Evolutionary conservation across 2,797 vertebrate species (phyloP).

Genomic region (Rousettus madagascariensis): DNA sequence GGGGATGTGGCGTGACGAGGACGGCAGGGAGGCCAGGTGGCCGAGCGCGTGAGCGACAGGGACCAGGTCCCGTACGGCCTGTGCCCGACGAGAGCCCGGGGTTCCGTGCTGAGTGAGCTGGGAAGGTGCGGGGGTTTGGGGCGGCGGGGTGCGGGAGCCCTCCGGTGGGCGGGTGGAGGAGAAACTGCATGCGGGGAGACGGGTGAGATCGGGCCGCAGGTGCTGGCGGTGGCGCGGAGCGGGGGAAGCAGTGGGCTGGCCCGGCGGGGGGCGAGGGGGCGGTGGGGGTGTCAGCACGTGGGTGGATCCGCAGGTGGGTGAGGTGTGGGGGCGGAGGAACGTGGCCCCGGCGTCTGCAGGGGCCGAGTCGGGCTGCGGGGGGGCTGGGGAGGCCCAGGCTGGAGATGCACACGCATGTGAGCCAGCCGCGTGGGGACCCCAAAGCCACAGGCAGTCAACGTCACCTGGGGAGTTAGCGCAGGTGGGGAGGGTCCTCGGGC

Average conservation of each 20-base stretch:
- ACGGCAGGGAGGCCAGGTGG: not conserved
- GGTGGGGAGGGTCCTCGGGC: not conserved
- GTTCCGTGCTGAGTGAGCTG: not conserved
- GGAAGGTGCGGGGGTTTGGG: not conserved
- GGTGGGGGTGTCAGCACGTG: not conserved
- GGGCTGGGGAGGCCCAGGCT: not conserved
- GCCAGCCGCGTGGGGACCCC: not conserved
- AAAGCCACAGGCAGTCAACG: not conserved
- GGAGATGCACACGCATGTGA: not conserved
- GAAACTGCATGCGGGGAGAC: not conserved
- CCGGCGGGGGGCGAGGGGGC: no score
- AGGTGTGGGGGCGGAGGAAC: not conserved
- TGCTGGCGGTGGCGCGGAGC: not conserved
- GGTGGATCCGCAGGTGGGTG: not conserved
- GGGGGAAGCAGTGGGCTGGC: not conserved
- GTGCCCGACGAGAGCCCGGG: not conserved
- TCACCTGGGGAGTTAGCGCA: not conserved
- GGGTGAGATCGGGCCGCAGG: not conserved
- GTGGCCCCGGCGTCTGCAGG: not conserved
- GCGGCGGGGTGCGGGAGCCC: not conserved
- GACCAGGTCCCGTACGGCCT: not conserved
- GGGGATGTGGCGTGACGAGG: not conserved
- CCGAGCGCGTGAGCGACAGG: rapidly evolving
- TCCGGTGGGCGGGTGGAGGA: not conserved
- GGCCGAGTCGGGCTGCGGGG: not conserved